Conservation (phyloP, 2,797 vertebrate genomes). For the Hydrocynus forskahlii region DNA sequence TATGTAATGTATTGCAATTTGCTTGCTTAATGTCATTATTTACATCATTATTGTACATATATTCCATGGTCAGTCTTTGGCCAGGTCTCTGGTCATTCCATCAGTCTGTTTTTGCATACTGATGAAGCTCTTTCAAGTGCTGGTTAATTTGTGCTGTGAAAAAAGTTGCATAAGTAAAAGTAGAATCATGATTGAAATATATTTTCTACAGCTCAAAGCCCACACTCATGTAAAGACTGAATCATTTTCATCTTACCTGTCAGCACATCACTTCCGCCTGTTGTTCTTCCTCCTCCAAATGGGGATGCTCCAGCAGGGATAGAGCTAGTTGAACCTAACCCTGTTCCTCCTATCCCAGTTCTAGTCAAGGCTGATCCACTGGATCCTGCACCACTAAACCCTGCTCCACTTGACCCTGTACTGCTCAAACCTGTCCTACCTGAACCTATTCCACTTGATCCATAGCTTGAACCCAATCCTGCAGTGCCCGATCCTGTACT, state of each 20-base stretch:
- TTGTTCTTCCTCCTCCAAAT: conserved; percentile 50
- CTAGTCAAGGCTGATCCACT: conserved; percentile 23
- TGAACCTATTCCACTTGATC: conserved; percentile 1
- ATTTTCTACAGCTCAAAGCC: neutral
- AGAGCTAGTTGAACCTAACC: neutral
- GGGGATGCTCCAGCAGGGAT: conserved; percentile 33
- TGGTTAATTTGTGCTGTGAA: conserved; percentile 46
- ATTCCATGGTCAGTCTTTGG: neutral
- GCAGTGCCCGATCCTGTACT: conserved; percentile 21
- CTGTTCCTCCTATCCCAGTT: conserved; percentile 38
- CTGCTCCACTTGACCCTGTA: conserved; percentile 36
- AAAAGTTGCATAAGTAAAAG: neutral
- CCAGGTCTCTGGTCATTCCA: conserved; percentile 10
- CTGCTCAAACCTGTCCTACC: conserved; percentile 46
- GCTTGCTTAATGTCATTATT: conserved; percentile 20
- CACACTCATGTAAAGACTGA: neutral
- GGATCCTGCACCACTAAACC: conserved; percentile 32
- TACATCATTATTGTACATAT: conserved; percentile 18
- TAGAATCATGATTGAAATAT: neutral
- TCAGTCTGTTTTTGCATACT: conserved; percentile 32
- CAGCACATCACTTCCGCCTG: conserved; percentile 9
- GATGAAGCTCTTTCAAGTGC: conserved; percentile 52
- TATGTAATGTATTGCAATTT: conserved; percentile 20
- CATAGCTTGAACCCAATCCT: conserved; percentile 32
- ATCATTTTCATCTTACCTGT: conserved; percentile 58